Percentiles rank a stretch among this genome's conserved stretches.
These are phyloP conservation scores for Orchestia grillus DNA, from an alignment of 1,140 invertebrate genomes.

Conservation along the genomic window DNA sequence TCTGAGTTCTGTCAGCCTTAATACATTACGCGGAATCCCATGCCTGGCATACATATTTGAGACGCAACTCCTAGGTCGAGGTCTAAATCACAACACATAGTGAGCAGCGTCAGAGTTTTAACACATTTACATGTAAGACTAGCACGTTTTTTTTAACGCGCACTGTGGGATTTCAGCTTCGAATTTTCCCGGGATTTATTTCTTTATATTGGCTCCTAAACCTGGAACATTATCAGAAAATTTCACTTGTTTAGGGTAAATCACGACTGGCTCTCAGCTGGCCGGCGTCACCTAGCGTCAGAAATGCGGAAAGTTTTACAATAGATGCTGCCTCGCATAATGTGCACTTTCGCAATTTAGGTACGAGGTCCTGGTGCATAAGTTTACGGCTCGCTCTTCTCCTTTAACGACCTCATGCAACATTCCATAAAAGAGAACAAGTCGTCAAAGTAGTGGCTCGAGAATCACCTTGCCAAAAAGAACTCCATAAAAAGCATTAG, in stretches of 20 bases:
- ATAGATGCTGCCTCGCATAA: not conserved
- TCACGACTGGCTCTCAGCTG: too few species aligned
- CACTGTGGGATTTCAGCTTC: not conserved
- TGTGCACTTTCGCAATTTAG: not conserved
- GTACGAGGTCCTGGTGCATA: not conserved
- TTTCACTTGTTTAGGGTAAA: too few species aligned
- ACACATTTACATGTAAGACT: not conserved
- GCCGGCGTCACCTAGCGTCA: not conserved
- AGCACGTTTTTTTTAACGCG: not conserved
- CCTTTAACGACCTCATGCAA: conserved; percentile 49
- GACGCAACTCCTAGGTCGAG: not conserved
- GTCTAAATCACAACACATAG: not conserved
- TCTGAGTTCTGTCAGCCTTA: too few species aligned
- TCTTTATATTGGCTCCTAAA: not conserved
- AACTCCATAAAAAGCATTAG: conserved; percentile 46
- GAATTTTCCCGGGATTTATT: not conserved
- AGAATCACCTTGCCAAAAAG: conserved; percentile 29
- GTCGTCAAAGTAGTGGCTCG: conserved; percentile 1
- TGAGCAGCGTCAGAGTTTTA: not conserved
- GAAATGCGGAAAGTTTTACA: not conserved
- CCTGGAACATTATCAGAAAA: not conserved
- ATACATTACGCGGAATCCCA: too few species aligned
- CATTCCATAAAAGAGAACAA: conserved; percentile 43
- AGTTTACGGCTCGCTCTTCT: not conserved
- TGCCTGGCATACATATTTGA: too few species aligned